phyloP scores from a whole-genome alignment of 1,140 invertebrate genomes.

The Helicorthomorpha holstii region DNA sequence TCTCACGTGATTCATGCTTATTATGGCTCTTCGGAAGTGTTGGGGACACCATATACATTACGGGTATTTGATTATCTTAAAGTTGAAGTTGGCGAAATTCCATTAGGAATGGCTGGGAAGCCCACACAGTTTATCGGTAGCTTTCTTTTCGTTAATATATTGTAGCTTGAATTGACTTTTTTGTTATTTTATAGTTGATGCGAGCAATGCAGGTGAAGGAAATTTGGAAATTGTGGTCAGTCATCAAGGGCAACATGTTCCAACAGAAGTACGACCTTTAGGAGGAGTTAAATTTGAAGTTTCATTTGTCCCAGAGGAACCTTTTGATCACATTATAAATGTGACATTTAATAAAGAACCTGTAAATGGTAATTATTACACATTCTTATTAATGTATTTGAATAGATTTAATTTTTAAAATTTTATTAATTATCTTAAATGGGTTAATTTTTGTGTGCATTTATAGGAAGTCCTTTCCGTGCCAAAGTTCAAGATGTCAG shows the following conservation, averaged over 20 bases:
- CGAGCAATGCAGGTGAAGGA: slow-evolving; percentile 89
- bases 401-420: background rate
- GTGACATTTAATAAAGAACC: slow-evolving; percentile 89
- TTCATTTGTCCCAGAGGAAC: slow-evolving; percentile 83
- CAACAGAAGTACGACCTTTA: slow-evolving; percentile 92
- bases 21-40: slow-evolving; percentile 74
- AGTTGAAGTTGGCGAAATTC: slow-evolving; percentile 59
- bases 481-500: slow-evolving; percentile 12
- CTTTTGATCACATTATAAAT: slow-evolving; percentile 83
- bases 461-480: slow-evolving; percentile 16
- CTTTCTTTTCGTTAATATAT: background rate
- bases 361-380: slow-evolving; percentile 33
- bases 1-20: slow-evolving; percentile 75
- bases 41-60: slow-evolving; percentile 78
- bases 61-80: slow-evolving; percentile 69
- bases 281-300: slow-evolving; percentile 74
- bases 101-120: slow-evolving; percentile 50
- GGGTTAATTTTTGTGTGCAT: slow-evolving; percentile 1
- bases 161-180: background rate
- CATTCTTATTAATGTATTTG: background rate
- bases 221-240: slow-evolving; percentile 94
- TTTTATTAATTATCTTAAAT: background rate
- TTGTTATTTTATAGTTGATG: slow-evolving; percentile 51
- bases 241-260: slow-evolving; percentile 79
- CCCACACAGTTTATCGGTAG: slow-evolving; percentile 68